Conservation (phyloP, 2,888 invertebrate species). For the Anaspis maculata region DNA sequence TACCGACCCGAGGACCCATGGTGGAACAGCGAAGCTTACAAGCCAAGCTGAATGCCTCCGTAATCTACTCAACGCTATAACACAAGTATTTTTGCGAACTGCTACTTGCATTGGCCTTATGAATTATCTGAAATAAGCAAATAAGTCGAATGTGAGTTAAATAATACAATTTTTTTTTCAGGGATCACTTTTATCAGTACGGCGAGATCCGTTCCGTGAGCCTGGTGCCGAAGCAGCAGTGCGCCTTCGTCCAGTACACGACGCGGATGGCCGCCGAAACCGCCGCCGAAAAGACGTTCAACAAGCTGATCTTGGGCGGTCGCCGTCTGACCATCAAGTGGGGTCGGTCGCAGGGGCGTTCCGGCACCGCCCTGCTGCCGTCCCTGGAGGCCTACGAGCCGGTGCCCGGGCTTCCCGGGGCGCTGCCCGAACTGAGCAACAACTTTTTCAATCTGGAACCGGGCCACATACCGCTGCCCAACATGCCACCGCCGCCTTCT, state of each 20-base stretch:
- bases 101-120: too few relatives aligned
- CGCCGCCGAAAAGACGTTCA: conserved; percentile 93
- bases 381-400: conserved; percentile 55
- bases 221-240: conserved; percentile 86
- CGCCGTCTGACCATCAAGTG: conserved; percentile 94
- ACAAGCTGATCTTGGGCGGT: conserved; percentile 76
- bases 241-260: conserved; percentile 96
- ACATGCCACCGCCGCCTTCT: conserved; percentile 42
- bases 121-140: too few relatives aligned
- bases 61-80: too few relatives aligned
- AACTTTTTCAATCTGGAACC: conserved; percentile 61
- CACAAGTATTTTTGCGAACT: too few relatives aligned
- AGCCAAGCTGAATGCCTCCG: too few relatives aligned
- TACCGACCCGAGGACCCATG: too few relatives aligned
- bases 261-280: conserved; percentile 82
- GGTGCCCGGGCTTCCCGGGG: conserved; percentile 69
- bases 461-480: conserved; percentile 42
- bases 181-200: conserved; percentile 97
- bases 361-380: conserved; percentile 45
- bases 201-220: conserved; percentile 95
- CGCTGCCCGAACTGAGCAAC: conserved; percentile 56
- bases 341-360: conserved; percentile 89
- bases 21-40: too few relatives aligned
- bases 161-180: too few relatives aligned
- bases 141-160: too few relatives aligned